phyloP scores from a whole-genome alignment of 2,113 vertebrate genomes.

The Strix uralensis region DNA sequence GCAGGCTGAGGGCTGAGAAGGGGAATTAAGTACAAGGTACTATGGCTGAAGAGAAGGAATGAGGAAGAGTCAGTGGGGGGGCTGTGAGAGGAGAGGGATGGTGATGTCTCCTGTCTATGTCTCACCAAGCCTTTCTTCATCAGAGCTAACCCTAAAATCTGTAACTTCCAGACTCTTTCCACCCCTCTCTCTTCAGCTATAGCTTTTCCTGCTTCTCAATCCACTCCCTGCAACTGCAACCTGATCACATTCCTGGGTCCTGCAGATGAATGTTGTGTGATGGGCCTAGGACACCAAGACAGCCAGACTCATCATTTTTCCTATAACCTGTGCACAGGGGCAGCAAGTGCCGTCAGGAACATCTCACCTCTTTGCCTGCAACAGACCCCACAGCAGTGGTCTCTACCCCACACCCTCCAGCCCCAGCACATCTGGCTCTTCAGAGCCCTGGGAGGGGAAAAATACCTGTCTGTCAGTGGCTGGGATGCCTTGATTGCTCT shows the following conservation, averaged over 20 bases:
- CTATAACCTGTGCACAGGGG: not conserved
- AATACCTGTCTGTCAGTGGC: not conserved
- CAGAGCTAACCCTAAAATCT: not conserved
- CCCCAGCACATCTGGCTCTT: not conserved
- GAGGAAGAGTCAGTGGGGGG: not conserved
- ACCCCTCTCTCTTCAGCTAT: not conserved
- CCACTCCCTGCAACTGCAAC: not conserved
- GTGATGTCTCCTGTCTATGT: not conserved
- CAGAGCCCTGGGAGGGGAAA: not conserved
- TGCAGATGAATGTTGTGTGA: not conserved
- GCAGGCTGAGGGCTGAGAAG: not conserved
- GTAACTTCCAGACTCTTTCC: not conserved
- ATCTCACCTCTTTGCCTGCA: not conserved
- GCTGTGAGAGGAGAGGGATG: rapidly evolving
- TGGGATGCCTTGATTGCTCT: not conserved
- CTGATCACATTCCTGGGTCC: not conserved
- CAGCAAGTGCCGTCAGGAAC: not conserved
- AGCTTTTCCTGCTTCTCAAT: not conserved
- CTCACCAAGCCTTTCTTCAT: not conserved
- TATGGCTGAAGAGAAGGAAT: not conserved
- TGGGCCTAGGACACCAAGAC: not conserved
- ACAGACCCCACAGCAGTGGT: not conserved
- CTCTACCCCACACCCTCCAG: not conserved
- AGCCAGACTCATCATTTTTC: not conserved
- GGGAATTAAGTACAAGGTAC: not conserved